Evolutionary conservation across 2,797 vertebrate genomes (phyloP).

Genomic region (Paratrypauchen microcephalus): DNA sequence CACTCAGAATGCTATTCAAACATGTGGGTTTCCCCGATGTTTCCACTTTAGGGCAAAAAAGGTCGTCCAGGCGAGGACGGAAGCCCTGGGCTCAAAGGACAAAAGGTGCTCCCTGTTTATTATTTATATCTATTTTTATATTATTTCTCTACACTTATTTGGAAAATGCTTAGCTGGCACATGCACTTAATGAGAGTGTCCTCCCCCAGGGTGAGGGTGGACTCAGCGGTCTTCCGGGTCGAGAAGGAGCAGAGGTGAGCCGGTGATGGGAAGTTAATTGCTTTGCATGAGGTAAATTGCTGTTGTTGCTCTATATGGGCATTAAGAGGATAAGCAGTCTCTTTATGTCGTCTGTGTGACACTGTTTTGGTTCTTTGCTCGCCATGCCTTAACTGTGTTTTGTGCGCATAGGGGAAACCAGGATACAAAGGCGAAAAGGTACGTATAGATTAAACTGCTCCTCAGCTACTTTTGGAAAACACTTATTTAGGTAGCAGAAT

Average conservation of each 20-base stretch:
- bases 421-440: slow-evolving; percentile 93
- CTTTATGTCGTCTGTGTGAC: slow-evolving; percentile 1
- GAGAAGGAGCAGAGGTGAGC: slow-evolving; percentile 82
- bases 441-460: slow-evolving; percentile 35
- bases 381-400: slow-evolving; percentile 42
- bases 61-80: slow-evolving; percentile 86
- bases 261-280: slow-evolving; percentile 13
- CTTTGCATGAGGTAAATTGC: slow-evolving; percentile 6
- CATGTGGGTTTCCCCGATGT: slow-evolving; percentile 1
- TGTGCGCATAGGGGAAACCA: slow-evolving; percentile 81
- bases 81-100: slow-evolving; percentile 80
- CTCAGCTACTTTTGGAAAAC: neutral
- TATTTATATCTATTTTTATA: neutral
- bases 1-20: slow-evolving; percentile 17
- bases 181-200: slow-evolving; percentile 11
- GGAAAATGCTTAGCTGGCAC: neutral
- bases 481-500: neutral
- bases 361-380: slow-evolving; percentile 13
- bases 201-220: slow-evolving; percentile 82
- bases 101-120: slow-evolving; percentile 74
- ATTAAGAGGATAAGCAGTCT: slow-evolving; percentile 4
- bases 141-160: neutral
- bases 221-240: slow-evolving; percentile 83
- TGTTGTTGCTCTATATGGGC: slow-evolving; percentile 14
- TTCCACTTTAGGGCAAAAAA: slow-evolving; percentile 84